These are phyloP conservation scores for Cryptotis parvus DNA, from an alignment of 2,113 vertebrate species.

Conservation along the genomic window DNA sequence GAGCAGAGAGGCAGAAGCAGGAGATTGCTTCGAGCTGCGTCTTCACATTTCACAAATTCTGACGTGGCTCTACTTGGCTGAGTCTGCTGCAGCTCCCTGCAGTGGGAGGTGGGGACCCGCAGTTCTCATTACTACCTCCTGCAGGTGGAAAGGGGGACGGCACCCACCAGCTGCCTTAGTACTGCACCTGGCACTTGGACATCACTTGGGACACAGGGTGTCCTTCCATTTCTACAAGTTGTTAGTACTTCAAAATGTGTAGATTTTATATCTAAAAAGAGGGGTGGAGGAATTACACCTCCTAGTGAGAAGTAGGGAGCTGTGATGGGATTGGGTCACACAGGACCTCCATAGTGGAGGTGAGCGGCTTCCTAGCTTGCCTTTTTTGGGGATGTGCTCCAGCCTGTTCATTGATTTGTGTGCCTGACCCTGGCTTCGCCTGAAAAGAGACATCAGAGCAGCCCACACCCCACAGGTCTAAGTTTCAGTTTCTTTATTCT, in stretches of 20 bases:
- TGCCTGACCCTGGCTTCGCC: neutral
- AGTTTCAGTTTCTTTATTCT: neutral
- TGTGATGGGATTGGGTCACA: neutral
- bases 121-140: too few relatives aligned
- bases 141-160: too few relatives aligned
- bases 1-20: neutral
- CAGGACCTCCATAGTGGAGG: neutral
- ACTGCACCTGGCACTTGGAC: too few relatives aligned
- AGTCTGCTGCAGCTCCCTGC: neutral
- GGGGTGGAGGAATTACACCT: neutral
- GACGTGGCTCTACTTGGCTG: neutral
- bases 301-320: constrained; percentile 9
- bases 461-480: neutral
- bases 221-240: neutral
- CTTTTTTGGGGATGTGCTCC: neutral
- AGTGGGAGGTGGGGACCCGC: neutral
- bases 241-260: neutral
- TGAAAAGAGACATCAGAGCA: neutral
- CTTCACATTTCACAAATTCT: neutral
- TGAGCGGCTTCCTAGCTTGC: rapidly evolving
- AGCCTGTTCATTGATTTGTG: neutral
- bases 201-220: too few relatives aligned
- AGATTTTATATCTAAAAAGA: neutral
- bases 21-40: neutral
- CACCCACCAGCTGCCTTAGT: too few relatives aligned